Evolutionary conservation across 2,888 invertebrate species (phyloP).

Genomic region (Cephus rjabovi): DNA sequence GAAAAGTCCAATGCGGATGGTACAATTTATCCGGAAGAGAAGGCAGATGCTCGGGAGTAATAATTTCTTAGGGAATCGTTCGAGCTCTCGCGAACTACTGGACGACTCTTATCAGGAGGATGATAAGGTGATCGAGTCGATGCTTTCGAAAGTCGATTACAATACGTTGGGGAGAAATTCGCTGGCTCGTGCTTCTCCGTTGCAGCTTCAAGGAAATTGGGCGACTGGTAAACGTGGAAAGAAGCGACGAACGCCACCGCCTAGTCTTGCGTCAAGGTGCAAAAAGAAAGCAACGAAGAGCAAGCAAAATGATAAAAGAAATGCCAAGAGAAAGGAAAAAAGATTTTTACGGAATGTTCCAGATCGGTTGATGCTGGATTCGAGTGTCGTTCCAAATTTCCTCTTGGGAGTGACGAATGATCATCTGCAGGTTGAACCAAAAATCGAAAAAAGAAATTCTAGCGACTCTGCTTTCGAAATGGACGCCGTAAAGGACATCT

Average conservation of each 20-base stretch:
- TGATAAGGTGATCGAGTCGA: conserved; percentile 29
- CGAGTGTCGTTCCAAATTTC: background rate
- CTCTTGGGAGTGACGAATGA: background rate
- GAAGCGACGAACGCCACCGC: background rate
- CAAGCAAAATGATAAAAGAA: background rate
- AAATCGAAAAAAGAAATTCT: conserved; percentile 16
- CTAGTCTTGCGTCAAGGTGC: background rate
- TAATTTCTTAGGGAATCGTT: background rate
- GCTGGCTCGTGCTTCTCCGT: background rate
- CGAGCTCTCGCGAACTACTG: conserved; percentile 6
- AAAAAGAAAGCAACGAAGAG: background rate
- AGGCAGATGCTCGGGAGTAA: conserved; percentile 6
- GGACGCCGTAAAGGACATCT: conserved; percentile 3
- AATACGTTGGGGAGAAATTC: conserved; percentile 10
- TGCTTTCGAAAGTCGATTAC: conserved; percentile 29
- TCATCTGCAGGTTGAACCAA: conserved; percentile 19
- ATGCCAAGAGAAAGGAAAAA: background rate
- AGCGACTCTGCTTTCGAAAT: conserved; percentile 13
- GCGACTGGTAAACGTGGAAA: background rate
- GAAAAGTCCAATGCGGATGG: conserved; percentile 16
- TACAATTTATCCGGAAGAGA: conserved; percentile 23
- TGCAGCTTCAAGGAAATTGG: background rate
- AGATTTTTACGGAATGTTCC: background rate
- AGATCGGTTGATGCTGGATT: background rate
- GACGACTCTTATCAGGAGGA: conserved; percentile 26